Evolutionary conservation across 1,140 invertebrate species (phyloP).

Genomic region (Rhagoletis zephyria): DNA sequence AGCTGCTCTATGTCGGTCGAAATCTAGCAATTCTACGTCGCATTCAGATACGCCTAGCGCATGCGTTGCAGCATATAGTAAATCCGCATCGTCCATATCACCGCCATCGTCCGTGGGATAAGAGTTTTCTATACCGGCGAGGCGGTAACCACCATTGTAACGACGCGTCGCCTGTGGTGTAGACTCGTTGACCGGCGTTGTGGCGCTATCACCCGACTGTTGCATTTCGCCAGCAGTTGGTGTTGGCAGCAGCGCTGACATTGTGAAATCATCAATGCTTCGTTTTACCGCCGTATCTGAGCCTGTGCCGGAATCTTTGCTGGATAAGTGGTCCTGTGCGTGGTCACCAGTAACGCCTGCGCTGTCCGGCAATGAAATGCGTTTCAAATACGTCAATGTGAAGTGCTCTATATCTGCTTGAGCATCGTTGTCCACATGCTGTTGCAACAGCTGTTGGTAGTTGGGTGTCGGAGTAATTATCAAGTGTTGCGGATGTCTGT

Average conservation of each 20-base stretch:
- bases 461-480: conserved; percentile 68
- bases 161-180: background rate
- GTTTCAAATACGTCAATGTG: conserved; percentile 63
- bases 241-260: conserved; percentile 57
- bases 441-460: conserved; percentile 65
- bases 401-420: conserved; percentile 61
- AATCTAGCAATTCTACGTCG: conserved; percentile 30
- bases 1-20: background rate
- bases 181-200: background rate
- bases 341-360: conserved; percentile 59
- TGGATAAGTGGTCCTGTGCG: conserved; percentile 69
- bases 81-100: conserved; percentile 31
- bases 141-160: background rate
- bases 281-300: conserved; percentile 70
- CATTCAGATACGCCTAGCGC: conserved; percentile 32
- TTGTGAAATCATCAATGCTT: conserved; percentile 66
- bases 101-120: conserved; percentile 30
- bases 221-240: conserved; percentile 52
- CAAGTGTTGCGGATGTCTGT: conserved; percentile 59
- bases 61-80: conserved; percentile 21
- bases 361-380: conserved; percentile 55
- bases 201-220: background rate
- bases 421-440: background rate
- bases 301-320: conserved; percentile 70
- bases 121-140: background rate